phyloP scores from a whole-genome alignment of 1,140 invertebrate genomes.

The Sinella curviseta region DNA sequence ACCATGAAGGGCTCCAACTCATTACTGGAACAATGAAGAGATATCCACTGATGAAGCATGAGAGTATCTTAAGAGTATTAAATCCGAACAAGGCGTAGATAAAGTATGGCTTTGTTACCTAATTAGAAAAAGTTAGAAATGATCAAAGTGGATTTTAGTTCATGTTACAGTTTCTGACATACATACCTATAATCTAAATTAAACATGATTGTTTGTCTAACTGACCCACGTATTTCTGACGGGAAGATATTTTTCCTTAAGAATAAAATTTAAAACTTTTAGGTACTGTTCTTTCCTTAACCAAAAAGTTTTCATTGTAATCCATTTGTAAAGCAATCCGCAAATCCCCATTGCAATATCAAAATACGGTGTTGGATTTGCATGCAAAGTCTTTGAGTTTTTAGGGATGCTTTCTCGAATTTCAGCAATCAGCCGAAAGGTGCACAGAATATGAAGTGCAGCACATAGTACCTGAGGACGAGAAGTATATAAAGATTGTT shows the following conservation, averaged over 20 bases:
- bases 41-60: background rate
- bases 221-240: background rate
- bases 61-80: background rate
- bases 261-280: background rate
- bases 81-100: background rate
- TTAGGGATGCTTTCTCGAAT: background rate
- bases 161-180: no score
- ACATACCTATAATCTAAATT: background rate
- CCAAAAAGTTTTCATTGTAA: background rate
- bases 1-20: background rate
- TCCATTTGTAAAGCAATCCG: background rate
- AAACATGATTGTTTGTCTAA: background rate
- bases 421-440: background rate
- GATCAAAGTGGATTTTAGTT: background rate
- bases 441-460: background rate
- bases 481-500: background rate
- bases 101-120: background rate
- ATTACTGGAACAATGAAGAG: background rate
- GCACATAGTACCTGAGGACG: background rate
- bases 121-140: background rate
- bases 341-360: background rate
- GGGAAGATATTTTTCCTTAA: background rate
- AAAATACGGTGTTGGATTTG: background rate
- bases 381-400: background rate
- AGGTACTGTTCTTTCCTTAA: background rate